Evolutionary conservation across 2,888 invertebrate species (phyloP).

Genomic region (Orthonychiurus folsomi): DNA sequence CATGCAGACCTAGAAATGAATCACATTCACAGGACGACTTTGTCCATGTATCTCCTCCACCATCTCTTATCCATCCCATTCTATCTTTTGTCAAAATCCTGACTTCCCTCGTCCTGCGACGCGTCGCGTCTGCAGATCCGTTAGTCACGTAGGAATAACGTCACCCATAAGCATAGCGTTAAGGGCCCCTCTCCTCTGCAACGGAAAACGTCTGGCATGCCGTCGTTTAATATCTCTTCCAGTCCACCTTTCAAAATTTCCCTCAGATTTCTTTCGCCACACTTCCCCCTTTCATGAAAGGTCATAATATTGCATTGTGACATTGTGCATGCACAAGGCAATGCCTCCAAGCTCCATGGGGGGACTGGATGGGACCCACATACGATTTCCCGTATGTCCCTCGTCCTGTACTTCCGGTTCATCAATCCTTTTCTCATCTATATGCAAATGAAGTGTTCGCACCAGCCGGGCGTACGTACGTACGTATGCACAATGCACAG

Average conservation of each 20-base stretch:
- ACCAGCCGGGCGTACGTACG: too few species aligned
- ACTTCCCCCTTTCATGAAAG: background rate
- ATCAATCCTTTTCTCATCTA: constrained; percentile 37
- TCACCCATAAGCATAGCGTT: too few species aligned
- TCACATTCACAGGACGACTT: too few species aligned
- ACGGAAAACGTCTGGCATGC: too few species aligned
- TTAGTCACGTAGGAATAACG: too few species aligned
- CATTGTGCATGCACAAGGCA: background rate
- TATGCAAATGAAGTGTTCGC: constrained; percentile 36
- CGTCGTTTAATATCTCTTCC: background rate
- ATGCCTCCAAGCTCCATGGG: background rate
- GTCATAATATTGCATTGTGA: background rate
- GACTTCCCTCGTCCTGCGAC: background rate
- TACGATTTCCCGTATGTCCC: constrained; percentile 8
- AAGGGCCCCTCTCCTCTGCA: too few species aligned
- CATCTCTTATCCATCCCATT: background rate
- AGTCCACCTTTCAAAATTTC: background rate
- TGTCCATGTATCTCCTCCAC: background rate
- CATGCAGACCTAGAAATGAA: background rate
- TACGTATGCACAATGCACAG: too few species aligned
- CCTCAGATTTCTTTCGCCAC: background rate
- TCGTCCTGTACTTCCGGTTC: constrained; percentile 24
- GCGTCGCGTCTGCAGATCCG: too few species aligned
- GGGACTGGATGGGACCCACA: background rate
- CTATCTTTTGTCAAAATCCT: background rate